Percentiles rank a stretch among this genome's conserved stretches.
phyloP scores from a whole-genome alignment of 92 coral and sea anemone genomes.

The Micromussa lordhowensis region DNA sequence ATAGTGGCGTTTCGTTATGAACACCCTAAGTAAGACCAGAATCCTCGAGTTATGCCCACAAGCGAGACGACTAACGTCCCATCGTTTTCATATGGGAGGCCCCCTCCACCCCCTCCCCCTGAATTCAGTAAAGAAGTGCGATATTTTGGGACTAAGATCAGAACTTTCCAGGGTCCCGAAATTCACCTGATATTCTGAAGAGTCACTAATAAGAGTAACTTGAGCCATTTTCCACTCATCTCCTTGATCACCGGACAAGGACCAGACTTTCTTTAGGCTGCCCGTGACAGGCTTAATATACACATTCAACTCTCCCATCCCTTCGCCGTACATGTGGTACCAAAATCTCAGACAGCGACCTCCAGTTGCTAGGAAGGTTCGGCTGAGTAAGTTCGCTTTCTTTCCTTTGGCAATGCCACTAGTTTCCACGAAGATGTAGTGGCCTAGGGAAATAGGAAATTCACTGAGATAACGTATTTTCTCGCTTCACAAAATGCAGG shows the following conservation, averaged over 20 bases:
- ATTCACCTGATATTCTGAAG: conserved; percentile 14
- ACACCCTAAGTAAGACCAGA: no score
- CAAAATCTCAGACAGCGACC: conserved; percentile 78
- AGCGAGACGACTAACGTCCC: no score
- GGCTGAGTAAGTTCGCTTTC: conserved; percentile 66
- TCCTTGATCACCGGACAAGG: conserved; percentile 81
- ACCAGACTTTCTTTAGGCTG: conserved; percentile 48
- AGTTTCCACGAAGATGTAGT: conserved; percentile 52
- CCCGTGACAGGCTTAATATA: conserved; percentile 46
- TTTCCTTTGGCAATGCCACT: conserved; percentile 14
- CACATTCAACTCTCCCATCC: conserved; percentile 80
- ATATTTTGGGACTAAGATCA: no score
- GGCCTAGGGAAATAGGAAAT: conserved; percentile 15
- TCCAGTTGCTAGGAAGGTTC: conserved; percentile 52
- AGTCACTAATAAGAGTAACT: conserved; percentile 52
- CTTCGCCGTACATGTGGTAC: conserved; percentile 85
- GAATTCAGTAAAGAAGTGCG: no score
- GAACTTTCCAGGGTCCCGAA: background rate
- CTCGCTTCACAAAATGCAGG: no score
- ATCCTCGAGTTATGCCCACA: no score
- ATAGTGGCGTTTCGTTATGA: no score
- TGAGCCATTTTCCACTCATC: conserved; percentile 63
- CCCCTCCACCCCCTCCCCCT: no score
- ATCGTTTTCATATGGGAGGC: no score
- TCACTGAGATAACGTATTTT: no score